These are phyloP conservation scores for Meteorus sp. DNA, from an alignment of 1,140 invertebrate species.

Conservation along the genomic window DNA sequence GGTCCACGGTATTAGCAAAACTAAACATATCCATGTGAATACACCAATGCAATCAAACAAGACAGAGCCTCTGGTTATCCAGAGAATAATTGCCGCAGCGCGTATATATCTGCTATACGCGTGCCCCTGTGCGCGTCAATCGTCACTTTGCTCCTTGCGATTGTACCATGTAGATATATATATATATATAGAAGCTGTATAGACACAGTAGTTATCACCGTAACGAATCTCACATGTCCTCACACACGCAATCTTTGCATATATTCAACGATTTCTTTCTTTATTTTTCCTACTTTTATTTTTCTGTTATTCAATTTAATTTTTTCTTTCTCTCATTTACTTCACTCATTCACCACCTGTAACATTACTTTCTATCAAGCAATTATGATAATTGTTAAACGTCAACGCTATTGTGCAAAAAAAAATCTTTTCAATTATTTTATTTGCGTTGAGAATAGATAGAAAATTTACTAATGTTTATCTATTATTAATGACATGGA, in stretches of 20 bases:
- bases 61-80: neutral
- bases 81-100: slow-evolving; percentile 7
- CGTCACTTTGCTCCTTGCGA: slow-evolving; percentile 2
- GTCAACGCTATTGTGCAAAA: neutral
- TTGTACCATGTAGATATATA: no score
- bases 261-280: no score
- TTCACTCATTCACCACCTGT: neutral
- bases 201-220: slow-evolving; percentile 15
- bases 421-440: neutral
- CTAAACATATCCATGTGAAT: no score
- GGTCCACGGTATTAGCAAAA: no score
- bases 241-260: neutral
- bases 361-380: no score
- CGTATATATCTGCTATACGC: neutral
- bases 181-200: no score
- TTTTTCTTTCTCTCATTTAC: neutral
- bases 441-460: neutral
- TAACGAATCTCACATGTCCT: slow-evolving; percentile 7
- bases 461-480: no score
- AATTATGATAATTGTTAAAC: slow-evolving; percentile 3
- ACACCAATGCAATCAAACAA: no score
- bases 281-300: no score
- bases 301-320: neutral
- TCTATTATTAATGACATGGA: neutral
- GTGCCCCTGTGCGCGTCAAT: slow-evolving; percentile 10